Evolutionary conservation across 2,888 invertebrate genomes (phyloP).

Genomic region (Chrysodeixis includens): DNA sequence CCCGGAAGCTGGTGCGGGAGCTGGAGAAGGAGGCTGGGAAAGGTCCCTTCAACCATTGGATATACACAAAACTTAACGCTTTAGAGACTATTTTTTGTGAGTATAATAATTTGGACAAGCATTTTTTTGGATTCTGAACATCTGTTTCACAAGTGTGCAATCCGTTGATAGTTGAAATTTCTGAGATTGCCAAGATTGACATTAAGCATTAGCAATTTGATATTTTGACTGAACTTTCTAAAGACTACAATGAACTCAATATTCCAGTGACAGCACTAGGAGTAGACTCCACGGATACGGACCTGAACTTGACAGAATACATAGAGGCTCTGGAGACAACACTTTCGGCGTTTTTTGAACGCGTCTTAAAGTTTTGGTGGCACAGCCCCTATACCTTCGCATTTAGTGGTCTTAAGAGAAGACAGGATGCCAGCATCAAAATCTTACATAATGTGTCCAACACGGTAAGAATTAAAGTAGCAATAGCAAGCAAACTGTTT

Average conservation of each 20-base stretch:
- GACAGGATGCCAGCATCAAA: conserved; percentile 72
- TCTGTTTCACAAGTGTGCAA: no score
- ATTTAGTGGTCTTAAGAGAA: conserved; percentile 71
- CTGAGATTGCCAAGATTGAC: no score
- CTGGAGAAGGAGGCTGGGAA: conserved; percentile 65
- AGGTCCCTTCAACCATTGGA: conserved; percentile 77
- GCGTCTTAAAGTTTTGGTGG: conserved; percentile 78
- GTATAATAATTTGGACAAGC: no score
- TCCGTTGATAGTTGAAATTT: no score
- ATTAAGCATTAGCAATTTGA: no score
- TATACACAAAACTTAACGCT: conserved; percentile 74
- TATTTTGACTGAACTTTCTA: no score
- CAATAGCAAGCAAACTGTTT: not conserved
- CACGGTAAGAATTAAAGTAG: conserved; percentile 65
- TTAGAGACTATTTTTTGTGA: conserved; percentile 80
- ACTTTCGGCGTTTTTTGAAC: conserved; percentile 71
- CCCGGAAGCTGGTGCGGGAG: conserved; percentile 67
- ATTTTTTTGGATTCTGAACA: no score
- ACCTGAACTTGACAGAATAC: conserved; percentile 71
- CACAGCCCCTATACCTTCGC: conserved; percentile 70
- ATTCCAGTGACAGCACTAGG: conserved; percentile 78
- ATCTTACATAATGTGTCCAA: conserved; percentile 76
- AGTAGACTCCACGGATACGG: conserved; percentile 73
- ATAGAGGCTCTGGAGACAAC: conserved; percentile 75
- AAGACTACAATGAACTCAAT: not conserved